These are phyloP conservation scores for Drosophila bocki DNA, from an alignment of 1,140 invertebrate genomes.

Conservation along the genomic window DNA sequence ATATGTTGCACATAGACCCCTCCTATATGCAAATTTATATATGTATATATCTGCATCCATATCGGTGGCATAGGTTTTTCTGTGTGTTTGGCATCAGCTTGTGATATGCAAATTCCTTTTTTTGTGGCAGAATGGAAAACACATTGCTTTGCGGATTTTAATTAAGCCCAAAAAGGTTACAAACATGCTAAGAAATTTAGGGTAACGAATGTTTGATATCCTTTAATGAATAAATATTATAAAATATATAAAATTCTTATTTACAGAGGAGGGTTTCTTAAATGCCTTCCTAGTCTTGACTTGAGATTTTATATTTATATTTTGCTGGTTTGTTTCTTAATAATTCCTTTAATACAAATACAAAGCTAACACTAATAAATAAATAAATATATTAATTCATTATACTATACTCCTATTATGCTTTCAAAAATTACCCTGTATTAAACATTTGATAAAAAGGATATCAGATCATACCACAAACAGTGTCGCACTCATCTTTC, in stretches of 20 bases:
- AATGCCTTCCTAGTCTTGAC: not conserved
- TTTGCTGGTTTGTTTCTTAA: not conserved
- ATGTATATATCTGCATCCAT: constrained; percentile 6
- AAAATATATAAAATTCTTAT: not conserved
- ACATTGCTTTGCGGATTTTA: constrained; percentile 80
- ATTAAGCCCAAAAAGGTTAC: constrained; percentile 76
- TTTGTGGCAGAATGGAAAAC: constrained; percentile 51
- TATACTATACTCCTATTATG: too few relatives aligned
- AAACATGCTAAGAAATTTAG: not conserved
- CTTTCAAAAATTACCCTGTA: not conserved
- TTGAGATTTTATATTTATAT: not conserved
- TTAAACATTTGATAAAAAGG: constrained; percentile 7
- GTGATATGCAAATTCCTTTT: constrained; percentile 75
- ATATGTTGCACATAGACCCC: constrained; percentile 32
- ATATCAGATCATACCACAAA: constrained; percentile 21
- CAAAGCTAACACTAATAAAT: too few relatives aligned
- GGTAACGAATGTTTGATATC: not conserved
- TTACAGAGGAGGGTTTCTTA: not conserved
- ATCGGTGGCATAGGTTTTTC: constrained; percentile 25
- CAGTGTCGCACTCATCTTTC: constrained; percentile 28
- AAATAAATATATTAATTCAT: too few relatives aligned
- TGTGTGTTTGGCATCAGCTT: constrained; percentile 66
- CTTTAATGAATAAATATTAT: not conserved
- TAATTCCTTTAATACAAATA: not conserved
- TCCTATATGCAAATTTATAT: constrained; percentile 8